Evolutionary conservation across 2,888 invertebrate genomes (phyloP).

Genomic region (Prosopocoilus inquinatus): DNA sequence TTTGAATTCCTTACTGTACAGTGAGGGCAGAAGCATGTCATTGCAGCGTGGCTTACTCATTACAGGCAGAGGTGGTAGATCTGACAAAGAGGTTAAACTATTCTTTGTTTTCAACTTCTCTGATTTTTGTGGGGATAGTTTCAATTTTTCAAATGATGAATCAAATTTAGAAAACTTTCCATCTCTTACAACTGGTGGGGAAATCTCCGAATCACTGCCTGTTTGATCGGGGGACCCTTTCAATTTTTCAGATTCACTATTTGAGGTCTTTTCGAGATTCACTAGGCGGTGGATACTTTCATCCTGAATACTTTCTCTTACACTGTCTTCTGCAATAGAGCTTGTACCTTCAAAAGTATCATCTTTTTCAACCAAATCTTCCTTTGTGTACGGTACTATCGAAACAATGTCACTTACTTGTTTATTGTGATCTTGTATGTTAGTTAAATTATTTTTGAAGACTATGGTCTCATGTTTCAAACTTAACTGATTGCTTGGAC

Average conservation of each 20-base stretch:
- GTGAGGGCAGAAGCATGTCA: slow-evolving; percentile 43
- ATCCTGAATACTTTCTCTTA: neutral
- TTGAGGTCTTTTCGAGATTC: no score
- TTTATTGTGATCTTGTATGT: no score
- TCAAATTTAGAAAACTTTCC: slow-evolving; percentile 25
- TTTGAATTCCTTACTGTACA: slow-evolving; percentile 45
- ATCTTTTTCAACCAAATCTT: no score
- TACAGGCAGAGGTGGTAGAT: slow-evolving; percentile 40
- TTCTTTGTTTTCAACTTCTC: slow-evolving; percentile 41
- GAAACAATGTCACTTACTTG: no score
- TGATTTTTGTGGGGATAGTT: slow-evolving; percentile 32
- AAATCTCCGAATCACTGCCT: slow-evolving; percentile 22
- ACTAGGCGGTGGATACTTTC: no score
- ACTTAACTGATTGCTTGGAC: slow-evolving; percentile 6
- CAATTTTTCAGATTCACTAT: slow-evolving; percentile 2
- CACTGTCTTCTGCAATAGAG: no score
- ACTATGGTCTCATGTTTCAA: neutral
- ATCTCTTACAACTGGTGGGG: slow-evolving; percentile 31
- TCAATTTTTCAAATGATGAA: slow-evolving; percentile 21
- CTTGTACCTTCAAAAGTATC: no score
- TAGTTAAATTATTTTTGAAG: no score
- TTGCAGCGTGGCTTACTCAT: slow-evolving; percentile 39
- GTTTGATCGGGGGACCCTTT: slow-evolving; percentile 10
- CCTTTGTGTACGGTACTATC: no score
- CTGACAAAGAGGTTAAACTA: slow-evolving; percentile 40